Evolutionary conservation across 1,140 invertebrate species (phyloP).

Genomic region (Diabrotica undecimpunctata): DNA sequence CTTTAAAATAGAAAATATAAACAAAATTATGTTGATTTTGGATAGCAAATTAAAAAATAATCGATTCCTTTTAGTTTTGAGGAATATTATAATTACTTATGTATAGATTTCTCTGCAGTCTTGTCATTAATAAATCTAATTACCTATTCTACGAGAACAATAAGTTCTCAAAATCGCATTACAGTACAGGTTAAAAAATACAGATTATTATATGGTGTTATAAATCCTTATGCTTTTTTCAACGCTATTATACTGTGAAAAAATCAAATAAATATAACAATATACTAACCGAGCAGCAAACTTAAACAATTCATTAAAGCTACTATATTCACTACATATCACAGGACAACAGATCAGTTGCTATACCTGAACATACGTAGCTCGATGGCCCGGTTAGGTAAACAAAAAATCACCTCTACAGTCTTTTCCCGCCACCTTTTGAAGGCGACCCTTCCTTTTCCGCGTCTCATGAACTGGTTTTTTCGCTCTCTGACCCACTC

Average conservation of each 20-base stretch:
- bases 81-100: background rate
- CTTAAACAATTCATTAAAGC: background rate
- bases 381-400: conserved; percentile 16
- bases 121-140: background rate
- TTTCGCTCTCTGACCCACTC: conserved; percentile 51
- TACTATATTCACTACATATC: conserved; percentile 32
- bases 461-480: conserved; percentile 44
- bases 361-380: conserved; percentile 31
- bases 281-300: background rate
- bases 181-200: background rate
- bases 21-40: too few relatives aligned
- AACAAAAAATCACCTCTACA: conserved; percentile 20
- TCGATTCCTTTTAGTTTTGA: too few relatives aligned
- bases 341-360: conserved; percentile 35
- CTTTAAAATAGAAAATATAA: too few relatives aligned
- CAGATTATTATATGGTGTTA: background rate
- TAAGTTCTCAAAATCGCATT: background rate
- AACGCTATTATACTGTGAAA: too few relatives aligned
- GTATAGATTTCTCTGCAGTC: background rate
- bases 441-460: conserved; percentile 19
- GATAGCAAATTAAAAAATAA: too few relatives aligned
- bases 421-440: conserved; percentile 20
- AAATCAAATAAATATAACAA: too few relatives aligned
- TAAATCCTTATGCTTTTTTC: too few relatives aligned
- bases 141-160: background rate